phyloP scores from a whole-genome alignment of 2,888 invertebrate species.

The Leptothorax acervorum region DNA sequence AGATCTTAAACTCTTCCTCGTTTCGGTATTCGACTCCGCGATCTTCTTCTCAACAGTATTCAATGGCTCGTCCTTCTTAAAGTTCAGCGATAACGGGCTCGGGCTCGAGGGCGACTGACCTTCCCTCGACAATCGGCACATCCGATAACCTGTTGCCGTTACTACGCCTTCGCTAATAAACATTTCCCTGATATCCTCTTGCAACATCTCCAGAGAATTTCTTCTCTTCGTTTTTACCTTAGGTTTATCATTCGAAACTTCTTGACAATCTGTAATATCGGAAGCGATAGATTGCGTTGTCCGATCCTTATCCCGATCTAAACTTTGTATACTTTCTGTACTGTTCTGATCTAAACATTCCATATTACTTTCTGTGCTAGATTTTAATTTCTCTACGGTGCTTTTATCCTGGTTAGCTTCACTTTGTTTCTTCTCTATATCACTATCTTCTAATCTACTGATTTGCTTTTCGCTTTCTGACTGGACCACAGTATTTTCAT shows the following conservation, averaged over 20 bases:
- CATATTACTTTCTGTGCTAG: background rate
- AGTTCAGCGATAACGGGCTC: background rate
- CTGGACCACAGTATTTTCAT: background rate
- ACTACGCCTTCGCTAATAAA: slow-evolving; percentile 89
- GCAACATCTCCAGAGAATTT: slow-evolving; percentile 89
- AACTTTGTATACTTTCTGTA: background rate
- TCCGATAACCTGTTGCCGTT: slow-evolving; percentile 89
- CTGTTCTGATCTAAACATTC: background rate
- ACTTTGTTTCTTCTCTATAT: background rate
- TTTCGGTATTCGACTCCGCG: slow-evolving; percentile 15
- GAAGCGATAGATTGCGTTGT: background rate
- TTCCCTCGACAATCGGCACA: slow-evolving; percentile 88
- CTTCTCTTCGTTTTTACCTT: slow-evolving; percentile 77
- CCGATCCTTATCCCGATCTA: background rate
- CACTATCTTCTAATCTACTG: background rate
- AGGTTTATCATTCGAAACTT: slow-evolving; percentile 28
- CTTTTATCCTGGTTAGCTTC: background rate
- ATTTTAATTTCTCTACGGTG: background rate
- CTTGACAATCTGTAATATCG: background rate
- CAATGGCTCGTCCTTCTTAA: slow-evolving; percentile 56
- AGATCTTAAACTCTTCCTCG: slow-evolving; percentile 48
- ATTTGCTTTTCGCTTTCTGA: background rate
- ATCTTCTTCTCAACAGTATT: background rate
- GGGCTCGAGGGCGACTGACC: slow-evolving; percentile 68
- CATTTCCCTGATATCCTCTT: slow-evolving; percentile 91